phyloP scores from a whole-genome alignment of 2,797 vertebrate genomes.

The Buceros bicornis region DNA sequence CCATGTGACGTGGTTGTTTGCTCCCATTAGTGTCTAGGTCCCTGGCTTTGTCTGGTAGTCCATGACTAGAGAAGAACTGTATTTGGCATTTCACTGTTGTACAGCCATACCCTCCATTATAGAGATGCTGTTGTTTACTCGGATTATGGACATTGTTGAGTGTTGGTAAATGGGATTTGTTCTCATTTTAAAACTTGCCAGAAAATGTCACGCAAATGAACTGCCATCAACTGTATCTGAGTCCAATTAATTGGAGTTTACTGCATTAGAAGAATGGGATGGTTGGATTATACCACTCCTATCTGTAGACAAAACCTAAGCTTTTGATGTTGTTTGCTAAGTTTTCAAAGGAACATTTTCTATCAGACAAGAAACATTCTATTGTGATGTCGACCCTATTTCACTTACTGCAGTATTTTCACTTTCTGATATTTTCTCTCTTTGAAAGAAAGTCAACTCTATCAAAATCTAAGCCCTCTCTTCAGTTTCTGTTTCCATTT shows the following conservation, averaged over 20 bases:
- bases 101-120: neutral
- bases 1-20: neutral
- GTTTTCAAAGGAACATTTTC: neutral
- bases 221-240: neutral
- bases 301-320: neutral
- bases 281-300: neutral
- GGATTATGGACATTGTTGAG: neutral
- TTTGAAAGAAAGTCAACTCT: slow-evolving; percentile 25
- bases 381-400: neutral
- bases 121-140: neutral
- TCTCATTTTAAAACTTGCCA: neutral
- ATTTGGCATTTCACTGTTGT: neutral
- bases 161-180: neutral
- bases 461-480: neutral
- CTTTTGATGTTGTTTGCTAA: slow-evolving; percentile 4
- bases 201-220: neutral
- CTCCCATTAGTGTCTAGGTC: neutral
- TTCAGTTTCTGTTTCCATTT: slow-evolving; percentile 23
- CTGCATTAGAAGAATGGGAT: neutral
- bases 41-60: neutral
- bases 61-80: neutral
- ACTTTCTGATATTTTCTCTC: neutral
- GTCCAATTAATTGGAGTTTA: neutral
- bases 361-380: neutral
- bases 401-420: neutral